These are phyloP conservation scores for Phyllopteryx taeniolatus DNA, from an alignment of 2,113 vertebrate genomes.

Conservation along the genomic window DNA sequence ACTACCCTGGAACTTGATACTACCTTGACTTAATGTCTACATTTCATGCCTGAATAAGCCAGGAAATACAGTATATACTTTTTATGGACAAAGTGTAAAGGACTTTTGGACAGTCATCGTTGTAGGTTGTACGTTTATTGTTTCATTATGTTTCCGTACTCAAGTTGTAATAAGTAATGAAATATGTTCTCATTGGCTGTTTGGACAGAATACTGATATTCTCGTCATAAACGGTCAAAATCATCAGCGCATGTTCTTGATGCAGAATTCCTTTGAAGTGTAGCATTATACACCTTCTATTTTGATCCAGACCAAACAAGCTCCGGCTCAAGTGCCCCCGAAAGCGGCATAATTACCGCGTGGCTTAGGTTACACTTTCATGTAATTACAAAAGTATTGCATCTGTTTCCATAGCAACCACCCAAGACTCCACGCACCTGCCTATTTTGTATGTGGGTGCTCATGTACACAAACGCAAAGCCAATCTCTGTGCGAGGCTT, in stretches of 20 bases:
- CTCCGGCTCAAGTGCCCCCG: not conserved
- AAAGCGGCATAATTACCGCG: constrained; percentile 6
- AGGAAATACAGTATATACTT: not conserved
- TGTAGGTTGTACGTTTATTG: not conserved
- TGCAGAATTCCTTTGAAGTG: not conserved
- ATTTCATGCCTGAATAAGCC: too few relatives aligned
- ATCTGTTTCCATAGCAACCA: constrained; percentile 59
- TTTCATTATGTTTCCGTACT: not conserved
- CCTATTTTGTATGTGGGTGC: constrained; percentile 21
- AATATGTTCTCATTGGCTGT: too few relatives aligned
- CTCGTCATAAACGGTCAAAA: not conserved
- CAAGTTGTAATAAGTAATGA: not conserved
- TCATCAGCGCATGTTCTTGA: not conserved
- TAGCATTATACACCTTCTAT: not conserved
- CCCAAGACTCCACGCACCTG: not conserved
- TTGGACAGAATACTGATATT: not conserved
- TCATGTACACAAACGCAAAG: constrained; percentile 10
- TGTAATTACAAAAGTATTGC: constrained; percentile 44
- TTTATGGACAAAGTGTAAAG: not conserved
- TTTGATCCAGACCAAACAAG: not conserved
- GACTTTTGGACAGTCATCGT: not conserved
- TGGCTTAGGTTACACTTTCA: constrained; percentile 7
- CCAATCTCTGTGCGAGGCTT: constrained; percentile 33
- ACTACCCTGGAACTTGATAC: not conserved
- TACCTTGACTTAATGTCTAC: not conserved